Evolutionary conservation across 2,113 vertebrate genomes (phyloP).

Genomic region (Zootoca vivipara): DNA sequence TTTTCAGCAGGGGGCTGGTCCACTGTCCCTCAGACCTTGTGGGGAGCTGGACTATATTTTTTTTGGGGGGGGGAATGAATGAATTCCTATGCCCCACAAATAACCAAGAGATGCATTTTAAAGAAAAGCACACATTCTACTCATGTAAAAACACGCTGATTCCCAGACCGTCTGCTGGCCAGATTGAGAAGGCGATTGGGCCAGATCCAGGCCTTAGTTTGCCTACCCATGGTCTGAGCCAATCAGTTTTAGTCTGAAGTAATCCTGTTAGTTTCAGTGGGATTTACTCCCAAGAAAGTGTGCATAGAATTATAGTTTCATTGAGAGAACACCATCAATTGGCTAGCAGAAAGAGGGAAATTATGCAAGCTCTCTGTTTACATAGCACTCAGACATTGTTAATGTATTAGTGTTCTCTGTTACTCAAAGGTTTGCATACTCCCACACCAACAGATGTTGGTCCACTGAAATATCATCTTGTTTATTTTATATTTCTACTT

Average conservation of each 20-base stretch:
- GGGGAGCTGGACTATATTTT: too few relatives aligned
- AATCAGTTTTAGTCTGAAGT: background rate
- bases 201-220: too few relatives aligned
- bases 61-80: too few relatives aligned
- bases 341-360: background rate
- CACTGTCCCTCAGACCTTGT: too few relatives aligned
- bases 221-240: too few relatives aligned
- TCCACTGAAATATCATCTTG: background rate
- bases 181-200: too few relatives aligned
- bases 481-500: slow-evolving; percentile 13
- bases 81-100: too few relatives aligned
- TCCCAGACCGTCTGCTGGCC: too few relatives aligned
- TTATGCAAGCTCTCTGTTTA: background rate
- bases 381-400: background rate
- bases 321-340: background rate
- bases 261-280: background rate
- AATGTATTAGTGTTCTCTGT: background rate
- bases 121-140: too few relatives aligned
- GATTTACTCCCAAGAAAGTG: background rate
- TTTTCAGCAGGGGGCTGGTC: too few relatives aligned
- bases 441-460: slow-evolving; percentile 2
- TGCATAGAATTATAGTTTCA: background rate
- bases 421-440: background rate
- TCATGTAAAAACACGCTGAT: too few relatives aligned
- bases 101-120: too few relatives aligned